Evolutionary conservation across 2,888 invertebrate species (phyloP).

Genomic region (Trichopoda pennipes): DNA sequence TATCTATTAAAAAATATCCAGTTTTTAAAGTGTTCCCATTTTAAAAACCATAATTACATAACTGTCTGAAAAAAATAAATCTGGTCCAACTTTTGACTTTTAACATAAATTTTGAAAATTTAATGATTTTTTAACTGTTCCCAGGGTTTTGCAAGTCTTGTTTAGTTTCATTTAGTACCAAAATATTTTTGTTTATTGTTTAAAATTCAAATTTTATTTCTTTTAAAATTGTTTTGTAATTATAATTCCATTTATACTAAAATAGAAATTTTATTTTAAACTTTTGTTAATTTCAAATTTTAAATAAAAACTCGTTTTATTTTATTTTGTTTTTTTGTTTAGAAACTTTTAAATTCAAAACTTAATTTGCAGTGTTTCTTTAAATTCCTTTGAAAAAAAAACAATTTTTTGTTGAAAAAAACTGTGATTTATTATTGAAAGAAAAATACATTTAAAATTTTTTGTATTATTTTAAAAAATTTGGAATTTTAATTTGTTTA

Average conservation of each 20-base stretch:
- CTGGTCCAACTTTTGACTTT: too few relatives aligned
- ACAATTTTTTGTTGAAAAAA: slow-evolving; percentile 65
- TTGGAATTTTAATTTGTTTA: slow-evolving; percentile 61
- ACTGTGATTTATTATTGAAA: slow-evolving; percentile 68
- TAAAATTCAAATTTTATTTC: slow-evolving; percentile 48
- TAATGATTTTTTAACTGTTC: too few relatives aligned
- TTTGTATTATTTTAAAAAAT: slow-evolving; percentile 65
- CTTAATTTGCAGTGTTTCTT: slow-evolving; percentile 59
- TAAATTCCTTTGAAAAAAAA: neutral
- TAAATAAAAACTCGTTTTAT: slow-evolving; percentile 50
- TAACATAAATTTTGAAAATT: too few relatives aligned
- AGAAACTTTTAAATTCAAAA: slow-evolving; percentile 17
- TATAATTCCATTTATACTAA: neutral
- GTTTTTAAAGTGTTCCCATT: too few relatives aligned
- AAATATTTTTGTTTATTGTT: slow-evolving; percentile 2
- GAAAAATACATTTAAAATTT: slow-evolving; percentile 64
- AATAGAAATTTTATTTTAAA: slow-evolving; percentile 39
- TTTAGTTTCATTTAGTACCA: too few relatives aligned
- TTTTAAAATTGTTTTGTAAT: slow-evolving; percentile 10
- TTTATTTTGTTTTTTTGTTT: slow-evolving; percentile 44
- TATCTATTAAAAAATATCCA: too few relatives aligned
- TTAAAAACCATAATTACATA: too few relatives aligned
- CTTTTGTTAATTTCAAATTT: neutral
- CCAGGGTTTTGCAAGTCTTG: too few relatives aligned
- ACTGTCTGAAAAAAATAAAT: too few relatives aligned